Percentiles rank a stretch among this genome's conserved stretches.
Conservation (phyloP, 2,888 invertebrate genomes). For the Pedicia rivosa region DNA sequence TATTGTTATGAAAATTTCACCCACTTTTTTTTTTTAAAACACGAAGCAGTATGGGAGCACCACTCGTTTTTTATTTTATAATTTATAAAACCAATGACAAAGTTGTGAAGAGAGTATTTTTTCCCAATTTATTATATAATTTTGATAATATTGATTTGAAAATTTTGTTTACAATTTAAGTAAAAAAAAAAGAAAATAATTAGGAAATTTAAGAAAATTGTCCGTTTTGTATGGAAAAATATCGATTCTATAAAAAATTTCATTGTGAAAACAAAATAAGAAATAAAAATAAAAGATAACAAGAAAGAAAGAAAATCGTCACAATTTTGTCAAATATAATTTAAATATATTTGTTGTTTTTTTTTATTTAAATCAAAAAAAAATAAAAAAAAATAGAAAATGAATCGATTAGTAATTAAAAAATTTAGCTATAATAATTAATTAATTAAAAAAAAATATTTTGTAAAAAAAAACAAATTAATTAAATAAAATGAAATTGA, state of each 20-base stretch:
- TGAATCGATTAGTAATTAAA: slow-evolving; percentile 10
- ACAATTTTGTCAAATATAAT: slow-evolving; percentile 3
- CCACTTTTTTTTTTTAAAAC: slow-evolving; percentile 3
- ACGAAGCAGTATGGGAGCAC: slow-evolving; percentile 15
- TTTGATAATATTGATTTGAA: no score
- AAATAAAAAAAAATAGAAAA: slow-evolving; percentile 7
- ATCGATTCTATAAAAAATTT: no score
- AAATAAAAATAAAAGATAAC: background rate
- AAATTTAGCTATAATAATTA: slow-evolving; percentile 1
- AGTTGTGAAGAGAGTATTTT: no score
- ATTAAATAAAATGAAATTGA: no score
- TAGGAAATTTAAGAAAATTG: no score
- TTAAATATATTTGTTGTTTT: slow-evolving; percentile 4
- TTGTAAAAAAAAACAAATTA: slow-evolving; percentile 10
- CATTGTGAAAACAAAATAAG: no score
- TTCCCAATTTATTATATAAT: no score
- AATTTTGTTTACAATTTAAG: no score
- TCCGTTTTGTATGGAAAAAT: no score
- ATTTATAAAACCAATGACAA: no score
- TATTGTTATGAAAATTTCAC: background rate
- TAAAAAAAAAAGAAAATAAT: no score
- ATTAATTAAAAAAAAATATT: slow-evolving; percentile 12
- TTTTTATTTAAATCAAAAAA: slow-evolving; percentile 4
- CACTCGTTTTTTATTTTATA: slow-evolving; percentile 8
- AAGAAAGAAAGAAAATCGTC: background rate